Base-by-base conservation (phyloP, 2,888 invertebrate genomes). In the Malthinus seriepunctatus region DNA sequence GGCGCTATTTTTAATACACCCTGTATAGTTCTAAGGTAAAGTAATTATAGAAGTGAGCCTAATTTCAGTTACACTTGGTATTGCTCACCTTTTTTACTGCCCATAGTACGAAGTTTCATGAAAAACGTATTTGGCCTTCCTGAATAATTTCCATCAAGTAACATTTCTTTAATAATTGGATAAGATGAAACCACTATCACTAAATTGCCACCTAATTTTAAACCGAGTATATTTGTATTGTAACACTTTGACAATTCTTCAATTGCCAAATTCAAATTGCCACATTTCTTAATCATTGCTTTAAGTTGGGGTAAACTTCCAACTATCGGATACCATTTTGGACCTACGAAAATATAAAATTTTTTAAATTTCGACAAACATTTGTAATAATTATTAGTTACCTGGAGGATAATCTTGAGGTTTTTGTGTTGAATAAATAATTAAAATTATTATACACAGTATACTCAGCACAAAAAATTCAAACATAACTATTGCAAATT, bases 121-220 rank as follows among this genome's bases (percentile, higher is more conserved):
- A 47, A 47, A 3, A 34, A 47, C 11, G 2, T 34, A 33, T 47
- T 32, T n/a, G 47, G 47, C 11, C 47, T 11, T n/a, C 8, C 47
- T 8, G 9, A 7, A 33, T 2, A 47, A 11, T 32, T 33, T 11
- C 32, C 47, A 31, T 32, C 32, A 1, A 32, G 12, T 7, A 11
- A 33, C 1, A 47, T 12, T 10, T 47, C 8, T 34, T 14, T 47
- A 33, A 14, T 8, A 10, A 47, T 11, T 8, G 3, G 6, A 12
- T 8, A 12, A n/a, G 47, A 47, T 9, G n/a, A 34, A 12, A 47
- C 33, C 1, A 31, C 14, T 14, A 47, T n/a, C 8, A 34, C 33
- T 10, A 32, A 11, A 8, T 47, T 8, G 8, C 9, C 32, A 10
- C 34, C 47, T 11, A 47, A 12, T 10, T 47, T 47, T 9, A 47